Percentiles rank a stretch among this genome's conserved stretches.
Conservation (phyloP, 2,113 vertebrate species). For the Nycticryphes semicollaris region DNA sequence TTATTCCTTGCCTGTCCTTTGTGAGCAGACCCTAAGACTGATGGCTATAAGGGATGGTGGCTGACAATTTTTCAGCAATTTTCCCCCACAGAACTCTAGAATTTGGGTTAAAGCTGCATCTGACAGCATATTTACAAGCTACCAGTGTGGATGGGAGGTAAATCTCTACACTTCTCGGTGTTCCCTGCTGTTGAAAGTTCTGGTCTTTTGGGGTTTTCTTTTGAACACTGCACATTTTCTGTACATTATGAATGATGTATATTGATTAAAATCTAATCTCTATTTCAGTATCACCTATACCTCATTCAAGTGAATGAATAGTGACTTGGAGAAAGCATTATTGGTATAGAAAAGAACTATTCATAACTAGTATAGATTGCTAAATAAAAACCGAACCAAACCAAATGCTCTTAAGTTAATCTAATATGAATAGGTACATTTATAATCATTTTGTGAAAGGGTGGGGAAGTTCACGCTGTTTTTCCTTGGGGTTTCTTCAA, state of each 20-base stretch:
- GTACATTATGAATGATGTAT: not conserved
- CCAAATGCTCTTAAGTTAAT: not conserved
- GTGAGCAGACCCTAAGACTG: not conserved
- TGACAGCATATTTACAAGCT: not conserved
- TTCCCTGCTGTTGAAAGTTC: not conserved
- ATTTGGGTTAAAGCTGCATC: not conserved
- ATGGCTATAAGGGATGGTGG: not conserved
- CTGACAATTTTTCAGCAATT: not conserved
- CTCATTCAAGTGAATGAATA: not conserved
- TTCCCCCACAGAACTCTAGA: not conserved
- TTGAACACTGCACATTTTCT: not conserved
- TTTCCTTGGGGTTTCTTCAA: conserved; percentile 17
- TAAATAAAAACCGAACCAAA: not conserved
- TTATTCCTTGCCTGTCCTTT: not conserved
- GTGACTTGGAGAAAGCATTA: not conserved
- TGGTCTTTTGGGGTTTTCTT: not conserved
- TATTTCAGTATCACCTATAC: not conserved
- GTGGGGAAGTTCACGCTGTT: not conserved
- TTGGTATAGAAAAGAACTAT: not conserved
- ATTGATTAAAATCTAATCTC: not conserved
- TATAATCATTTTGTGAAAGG: conserved; percentile 11
- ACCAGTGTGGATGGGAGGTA: not conserved
- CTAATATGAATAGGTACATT: conserved; percentile 26
- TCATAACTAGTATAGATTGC: not conserved
- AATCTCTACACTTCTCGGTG: not conserved